Evolutionary conservation across 2,888 invertebrate genomes (phyloP), one percentile per base, ranked within the genome.

Genomic region (Erannis defoliaria): DNA sequence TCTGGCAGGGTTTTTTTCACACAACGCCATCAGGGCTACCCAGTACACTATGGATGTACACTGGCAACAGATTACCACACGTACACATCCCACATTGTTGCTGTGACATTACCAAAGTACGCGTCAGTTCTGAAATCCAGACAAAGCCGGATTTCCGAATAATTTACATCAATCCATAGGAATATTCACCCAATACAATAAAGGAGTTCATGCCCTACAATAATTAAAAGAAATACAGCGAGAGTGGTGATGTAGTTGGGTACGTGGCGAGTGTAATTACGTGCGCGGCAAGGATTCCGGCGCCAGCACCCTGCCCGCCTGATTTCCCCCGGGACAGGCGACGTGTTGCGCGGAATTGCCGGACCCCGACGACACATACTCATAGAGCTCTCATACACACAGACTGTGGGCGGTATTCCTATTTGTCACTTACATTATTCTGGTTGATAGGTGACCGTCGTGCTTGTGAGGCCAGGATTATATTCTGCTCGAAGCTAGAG

Each of bases 271-370:
- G 68, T 48, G 62, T 64, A 70, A 71, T 71, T 73, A 73, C 58
- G 14, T 59, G 42, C 40, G 45, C 59, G 9, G 60, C 61, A 68
- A 69, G 66, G 66, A 59, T 60, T 61, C 55, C 42, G 46, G 43
- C 18, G 26, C 31, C 31, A 50, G 67, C 66, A 53, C 58, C 64
- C 63, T 55, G 54, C 33, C 48, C 55, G 58, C 57, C 50, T 70
- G 71, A 73, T 71, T 71, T 73, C 73, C 71, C 71, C 14, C 12
- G 67, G 61, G 71, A 21, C 14, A 42, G 49, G 37, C 51, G 57
- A 51, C 19, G 51, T 54, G 62, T 62, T 53, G 56, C 45, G 18
- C 18, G 55, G 56, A 58, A 62, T 63, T 56, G 62, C 60, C 35
- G 57, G 55, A 43, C 48, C 54, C 38, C 55, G 57, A 42, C 46